These are phyloP conservation scores for Acipenser oxyrinchus DNA, from an alignment of 2,797 vertebrate species.

Conservation along the genomic window DNA sequence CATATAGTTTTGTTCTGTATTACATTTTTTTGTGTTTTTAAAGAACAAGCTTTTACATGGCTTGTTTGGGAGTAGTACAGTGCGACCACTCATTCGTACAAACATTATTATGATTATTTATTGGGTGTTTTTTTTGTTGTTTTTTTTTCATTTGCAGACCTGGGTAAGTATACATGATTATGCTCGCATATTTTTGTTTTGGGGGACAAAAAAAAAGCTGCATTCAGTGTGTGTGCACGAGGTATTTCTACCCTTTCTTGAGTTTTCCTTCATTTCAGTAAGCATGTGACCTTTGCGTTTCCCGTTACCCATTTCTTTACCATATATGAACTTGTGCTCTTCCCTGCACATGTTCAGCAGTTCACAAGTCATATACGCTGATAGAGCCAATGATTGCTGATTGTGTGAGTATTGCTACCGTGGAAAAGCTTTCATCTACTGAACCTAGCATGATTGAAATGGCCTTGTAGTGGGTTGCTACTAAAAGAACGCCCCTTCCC, in stretches of 20 bases:
- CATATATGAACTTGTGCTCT: background rate
- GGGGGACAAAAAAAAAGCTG: background rate
- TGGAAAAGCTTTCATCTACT: background rate
- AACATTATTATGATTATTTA: slow-evolving; percentile 2
- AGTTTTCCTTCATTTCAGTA: slow-evolving; percentile 6
- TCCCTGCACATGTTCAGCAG: background rate
- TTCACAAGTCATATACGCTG: background rate
- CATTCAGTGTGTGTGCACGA: slow-evolving; percentile 4
- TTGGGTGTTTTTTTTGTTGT: slow-evolving; percentile 28
- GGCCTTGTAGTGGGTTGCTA: too few species aligned
- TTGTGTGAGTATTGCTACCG: background rate
- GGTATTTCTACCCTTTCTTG: slow-evolving; percentile 3
- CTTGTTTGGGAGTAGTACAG: background rate
- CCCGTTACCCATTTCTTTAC: background rate
- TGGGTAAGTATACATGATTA: slow-evolving; percentile 44
- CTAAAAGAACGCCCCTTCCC: too few species aligned
- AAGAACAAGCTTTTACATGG: background rate
- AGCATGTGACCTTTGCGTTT: slow-evolving; percentile 6
- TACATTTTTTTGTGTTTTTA: background rate
- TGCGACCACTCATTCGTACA: slow-evolving; percentile 6
- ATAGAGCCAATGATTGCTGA: background rate
- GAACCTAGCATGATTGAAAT: background rate
- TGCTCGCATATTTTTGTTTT: background rate
- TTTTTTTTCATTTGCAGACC: slow-evolving; percentile 41
- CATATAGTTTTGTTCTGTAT: slow-evolving; percentile 3